Evolutionary conservation across 1,140 invertebrate genomes (phyloP).

Genomic region (Bathynomus jamesi): DNA sequence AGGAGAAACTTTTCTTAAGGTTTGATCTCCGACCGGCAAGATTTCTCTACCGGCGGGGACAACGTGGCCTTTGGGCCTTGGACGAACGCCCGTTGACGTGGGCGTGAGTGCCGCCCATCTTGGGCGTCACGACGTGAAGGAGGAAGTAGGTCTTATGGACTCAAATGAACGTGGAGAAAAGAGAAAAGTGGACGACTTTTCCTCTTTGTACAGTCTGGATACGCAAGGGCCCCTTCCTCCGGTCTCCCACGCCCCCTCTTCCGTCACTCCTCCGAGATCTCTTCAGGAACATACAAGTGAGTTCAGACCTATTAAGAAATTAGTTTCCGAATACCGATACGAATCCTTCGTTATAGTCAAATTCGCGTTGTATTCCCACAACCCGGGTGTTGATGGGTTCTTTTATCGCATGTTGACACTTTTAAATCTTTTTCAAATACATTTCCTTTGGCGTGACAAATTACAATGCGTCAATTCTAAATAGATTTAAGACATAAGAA

Average conservation of each 20-base stretch:
- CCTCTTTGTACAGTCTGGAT: conserved; percentile 33
- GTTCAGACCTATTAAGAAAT: too few relatives aligned
- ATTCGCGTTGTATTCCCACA: too few relatives aligned
- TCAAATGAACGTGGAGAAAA: conserved; percentile 27
- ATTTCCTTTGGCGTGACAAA: too few relatives aligned
- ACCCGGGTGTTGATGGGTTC: too few relatives aligned
- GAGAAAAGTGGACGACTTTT: conserved; percentile 34
- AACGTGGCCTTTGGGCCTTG: conserved; percentile 32
- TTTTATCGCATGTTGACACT: too few relatives aligned
- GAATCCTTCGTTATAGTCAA: too few relatives aligned
- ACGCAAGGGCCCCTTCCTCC: conserved; percentile 16
- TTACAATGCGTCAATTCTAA: too few relatives aligned
- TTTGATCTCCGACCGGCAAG: conserved; percentile 20
- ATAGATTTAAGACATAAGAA: too few relatives aligned
- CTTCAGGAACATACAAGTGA: conserved; percentile 34
- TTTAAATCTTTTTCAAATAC: too few relatives aligned
- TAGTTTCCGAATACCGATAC: too few relatives aligned
- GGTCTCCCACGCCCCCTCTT: conserved; percentile 20
- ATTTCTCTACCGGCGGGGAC: conserved; percentile 34
- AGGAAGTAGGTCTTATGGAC: conserved; percentile 34
- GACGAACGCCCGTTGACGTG: conserved; percentile 26
- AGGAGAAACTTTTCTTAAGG: too few relatives aligned
- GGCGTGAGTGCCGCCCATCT: conserved; percentile 29
- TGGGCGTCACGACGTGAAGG: conserved; percentile 30
- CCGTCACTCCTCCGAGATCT: conserved; percentile 31